Evolutionary conservation across 2,797 vertebrate genomes (phyloP).

Genomic region (Clarias pachynema): DNA sequence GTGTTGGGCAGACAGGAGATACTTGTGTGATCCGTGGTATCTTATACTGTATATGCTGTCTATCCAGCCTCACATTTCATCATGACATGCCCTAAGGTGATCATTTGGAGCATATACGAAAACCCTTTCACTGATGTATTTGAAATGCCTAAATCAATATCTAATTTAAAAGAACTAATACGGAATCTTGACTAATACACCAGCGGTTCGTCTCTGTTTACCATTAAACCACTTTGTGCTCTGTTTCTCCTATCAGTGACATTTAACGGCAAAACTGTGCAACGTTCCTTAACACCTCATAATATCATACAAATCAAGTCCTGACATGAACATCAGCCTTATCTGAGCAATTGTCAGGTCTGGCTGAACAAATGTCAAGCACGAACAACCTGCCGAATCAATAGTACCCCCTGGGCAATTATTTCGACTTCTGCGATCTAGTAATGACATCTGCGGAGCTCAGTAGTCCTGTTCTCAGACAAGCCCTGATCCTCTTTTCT

Average conservation of each 20-base stretch:
- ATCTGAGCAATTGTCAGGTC: constrained; percentile 32
- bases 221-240: constrained; percentile 6
- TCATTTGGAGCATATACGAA: constrained; percentile 50
- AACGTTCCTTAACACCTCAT: constrained; percentile 9
- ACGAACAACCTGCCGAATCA: constrained; percentile 54
- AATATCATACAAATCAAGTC: constrained; percentile 33
- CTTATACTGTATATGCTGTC: not conserved
- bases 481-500: constrained; percentile 59
- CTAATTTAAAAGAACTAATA: constrained; percentile 55
- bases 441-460: constrained; percentile 59
- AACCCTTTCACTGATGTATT: constrained; percentile 50
- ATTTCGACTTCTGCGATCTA: constrained; percentile 54
- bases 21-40: not conserved
- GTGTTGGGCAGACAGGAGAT: not conserved
- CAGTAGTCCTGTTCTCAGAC: constrained; percentile 53
- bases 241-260: constrained; percentile 24
- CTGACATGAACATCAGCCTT: constrained; percentile 26
- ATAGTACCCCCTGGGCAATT: constrained; percentile 55
- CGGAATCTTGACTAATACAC: constrained; percentile 51
- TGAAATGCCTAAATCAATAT: constrained; percentile 59
- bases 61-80: constrained; percentile 42
- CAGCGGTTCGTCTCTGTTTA: constrained; percentile 23
- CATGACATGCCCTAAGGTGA: constrained; percentile 41
- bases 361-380: constrained; percentile 56
- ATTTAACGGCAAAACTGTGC: constrained; percentile 23